Percentiles rank a stretch among this genome's conserved stretches.
Conservation (phyloP, 2,888 invertebrate genomes). For the Galerucella nymphaeae region DNA sequence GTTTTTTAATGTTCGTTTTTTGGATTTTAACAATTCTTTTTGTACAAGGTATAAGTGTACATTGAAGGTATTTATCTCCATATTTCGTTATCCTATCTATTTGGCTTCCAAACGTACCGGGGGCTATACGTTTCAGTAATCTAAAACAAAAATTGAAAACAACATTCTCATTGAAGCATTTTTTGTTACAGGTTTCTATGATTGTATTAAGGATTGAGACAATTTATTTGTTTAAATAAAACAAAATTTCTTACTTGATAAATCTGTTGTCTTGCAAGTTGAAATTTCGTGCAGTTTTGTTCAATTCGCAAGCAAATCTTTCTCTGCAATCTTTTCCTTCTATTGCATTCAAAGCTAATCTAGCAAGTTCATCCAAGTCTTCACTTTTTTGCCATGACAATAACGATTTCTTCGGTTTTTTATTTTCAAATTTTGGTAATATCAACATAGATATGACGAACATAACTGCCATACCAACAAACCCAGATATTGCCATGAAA, state of each 20-base stretch:
- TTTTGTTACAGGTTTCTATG: too few relatives aligned
- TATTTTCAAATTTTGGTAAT: constrained; percentile 65
- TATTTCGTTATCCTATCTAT: constrained; percentile 60
- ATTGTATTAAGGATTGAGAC: too few relatives aligned
- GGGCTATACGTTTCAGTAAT: constrained; percentile 59
- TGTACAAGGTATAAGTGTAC: constrained; percentile 62
- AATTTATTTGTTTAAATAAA: too few relatives aligned
- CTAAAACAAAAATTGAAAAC: constrained; percentile 50
- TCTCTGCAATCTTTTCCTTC: constrained; percentile 66
- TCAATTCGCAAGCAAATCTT: constrained; percentile 65
- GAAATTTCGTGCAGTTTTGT: constrained; percentile 61
- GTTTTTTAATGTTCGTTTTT: constrained; percentile 42
- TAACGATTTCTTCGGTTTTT: constrained; percentile 53
- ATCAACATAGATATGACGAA: constrained; percentile 67
- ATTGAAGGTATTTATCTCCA: constrained; percentile 58
- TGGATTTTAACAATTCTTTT: constrained; percentile 43
- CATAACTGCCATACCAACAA: constrained; percentile 69
- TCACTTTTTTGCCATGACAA: constrained; percentile 52
- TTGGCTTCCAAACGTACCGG: constrained; percentile 57
- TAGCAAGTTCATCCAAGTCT: constrained; percentile 61
- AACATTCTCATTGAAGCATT: too few relatives aligned
- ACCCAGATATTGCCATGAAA: constrained; percentile 70
- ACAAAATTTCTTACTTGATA: constrained; percentile 58
- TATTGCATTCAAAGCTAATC: constrained; percentile 63
- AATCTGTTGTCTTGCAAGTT: constrained; percentile 61